phyloP scores from a whole-genome alignment of 2,797 vertebrate species.

The Dryobates pubescens region DNA sequence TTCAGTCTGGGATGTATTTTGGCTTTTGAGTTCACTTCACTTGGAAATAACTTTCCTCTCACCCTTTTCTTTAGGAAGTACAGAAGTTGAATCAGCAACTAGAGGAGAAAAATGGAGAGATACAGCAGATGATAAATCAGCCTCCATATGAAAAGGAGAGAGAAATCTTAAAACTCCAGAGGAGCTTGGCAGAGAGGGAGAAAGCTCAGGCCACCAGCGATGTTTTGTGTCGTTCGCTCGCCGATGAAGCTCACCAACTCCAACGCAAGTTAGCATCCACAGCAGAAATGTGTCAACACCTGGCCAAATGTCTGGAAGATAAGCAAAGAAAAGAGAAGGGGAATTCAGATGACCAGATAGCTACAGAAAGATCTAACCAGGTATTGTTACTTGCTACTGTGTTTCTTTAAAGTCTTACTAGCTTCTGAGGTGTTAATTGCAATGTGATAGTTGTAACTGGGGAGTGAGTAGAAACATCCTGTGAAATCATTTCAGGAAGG shows the following conservation, averaged over 20 bases:
- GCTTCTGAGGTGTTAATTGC: background rate
- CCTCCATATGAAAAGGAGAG: slow-evolving; percentile 83
- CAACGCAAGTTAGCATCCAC: slow-evolving; percentile 85
- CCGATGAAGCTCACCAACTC: slow-evolving; percentile 87
- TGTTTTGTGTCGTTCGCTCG: slow-evolving; percentile 87
- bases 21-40: background rate
- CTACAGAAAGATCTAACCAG: slow-evolving; percentile 71
- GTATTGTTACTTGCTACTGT: slow-evolving; percentile 58
- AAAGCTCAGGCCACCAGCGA: slow-evolving; percentile 83
- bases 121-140: slow-evolving; percentile 76
- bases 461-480: background rate
- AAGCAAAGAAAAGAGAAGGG: slow-evolving; percentile 63
- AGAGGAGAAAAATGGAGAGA: slow-evolving; percentile 82
- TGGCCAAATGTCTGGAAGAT: slow-evolving; percentile 86
- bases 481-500: background rate
- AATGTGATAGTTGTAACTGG: background rate
- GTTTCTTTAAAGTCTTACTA: background rate
- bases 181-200: slow-evolving; percentile 80
- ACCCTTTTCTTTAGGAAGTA: slow-evolving; percentile 80
- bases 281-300: slow-evolving; percentile 90
- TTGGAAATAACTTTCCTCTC: slow-evolving; percentile 27
- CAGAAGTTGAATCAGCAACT: slow-evolving; percentile 80
- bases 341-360: slow-evolving; percentile 17
- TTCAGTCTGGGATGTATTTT: background rate
- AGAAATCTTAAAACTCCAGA: slow-evolving; percentile 82